phyloP scores from a whole-genome alignment of 2,797 vertebrate species.

The Capromys pilorides region DNA sequence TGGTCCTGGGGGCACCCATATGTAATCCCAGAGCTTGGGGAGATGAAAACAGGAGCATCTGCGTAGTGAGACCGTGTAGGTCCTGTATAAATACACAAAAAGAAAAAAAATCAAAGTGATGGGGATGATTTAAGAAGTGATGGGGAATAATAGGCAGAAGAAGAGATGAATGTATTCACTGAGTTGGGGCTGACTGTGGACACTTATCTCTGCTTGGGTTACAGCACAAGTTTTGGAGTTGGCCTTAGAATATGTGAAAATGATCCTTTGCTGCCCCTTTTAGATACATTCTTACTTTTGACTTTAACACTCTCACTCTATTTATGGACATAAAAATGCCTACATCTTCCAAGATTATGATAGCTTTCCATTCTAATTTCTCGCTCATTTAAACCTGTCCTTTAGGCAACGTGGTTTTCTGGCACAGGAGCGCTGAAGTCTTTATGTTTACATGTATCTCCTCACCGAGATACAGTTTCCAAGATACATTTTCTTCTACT shows the following conservation, averaged over 20 bases:
- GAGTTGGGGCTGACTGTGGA: background rate
- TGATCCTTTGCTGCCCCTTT: background rate
- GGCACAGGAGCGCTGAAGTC: background rate
- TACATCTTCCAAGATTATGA: background rate
- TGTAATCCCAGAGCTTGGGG: too few relatives aligned
- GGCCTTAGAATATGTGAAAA: background rate
- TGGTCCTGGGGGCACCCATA: too few relatives aligned
- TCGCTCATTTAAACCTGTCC: background rate
- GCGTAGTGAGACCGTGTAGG: too few relatives aligned
- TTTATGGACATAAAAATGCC: background rate
- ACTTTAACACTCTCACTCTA: background rate
- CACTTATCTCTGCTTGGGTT: background rate
- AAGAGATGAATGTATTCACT: background rate
- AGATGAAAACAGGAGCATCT: too few relatives aligned
- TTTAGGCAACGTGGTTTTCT: background rate
- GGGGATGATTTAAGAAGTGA: background rate
- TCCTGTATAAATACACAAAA: too few relatives aligned
- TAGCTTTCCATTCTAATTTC: background rate
- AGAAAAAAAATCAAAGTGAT: background rate
- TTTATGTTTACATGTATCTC: background rate
- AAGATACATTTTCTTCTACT: background rate
- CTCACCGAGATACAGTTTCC: background rate
- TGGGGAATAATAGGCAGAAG: background rate
- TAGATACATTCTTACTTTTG: background rate
- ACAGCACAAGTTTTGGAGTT: background rate